phyloP scores from a whole-genome alignment of 2,113 vertebrate genomes.

The Eclectus roratus region DNA sequence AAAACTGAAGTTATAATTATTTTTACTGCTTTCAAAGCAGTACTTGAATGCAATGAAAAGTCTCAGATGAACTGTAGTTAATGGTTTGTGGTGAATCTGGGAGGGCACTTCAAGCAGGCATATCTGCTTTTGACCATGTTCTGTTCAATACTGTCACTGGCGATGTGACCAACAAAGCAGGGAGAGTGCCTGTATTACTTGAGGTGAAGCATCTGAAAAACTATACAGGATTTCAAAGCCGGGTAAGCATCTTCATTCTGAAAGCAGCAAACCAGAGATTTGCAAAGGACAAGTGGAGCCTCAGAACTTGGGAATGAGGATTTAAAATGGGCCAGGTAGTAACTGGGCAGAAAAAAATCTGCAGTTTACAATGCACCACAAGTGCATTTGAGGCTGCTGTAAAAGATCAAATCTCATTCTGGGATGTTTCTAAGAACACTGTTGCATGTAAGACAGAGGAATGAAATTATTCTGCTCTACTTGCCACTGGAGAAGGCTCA shows the following conservation, averaged over 20 bases:
- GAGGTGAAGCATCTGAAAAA: not conserved
- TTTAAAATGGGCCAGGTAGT: not conserved
- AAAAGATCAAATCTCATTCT: not conserved
- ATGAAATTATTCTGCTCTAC: constrained; percentile 57
- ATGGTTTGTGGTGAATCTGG: not conserved
- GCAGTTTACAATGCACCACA: not conserved
- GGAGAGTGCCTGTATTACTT: not conserved
- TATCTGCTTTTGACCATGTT: not conserved
- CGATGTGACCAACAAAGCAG: not conserved
- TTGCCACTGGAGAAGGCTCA: constrained; percentile 21
- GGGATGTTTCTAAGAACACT: not conserved
- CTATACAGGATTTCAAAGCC: not conserved
- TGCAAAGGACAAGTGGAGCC: not conserved
- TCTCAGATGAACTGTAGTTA: not conserved
- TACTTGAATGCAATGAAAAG: not conserved
- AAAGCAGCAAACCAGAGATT: not conserved
- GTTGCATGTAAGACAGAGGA: constrained; percentile 9
- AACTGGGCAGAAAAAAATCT: not conserved
- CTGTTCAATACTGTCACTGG: not conserved
- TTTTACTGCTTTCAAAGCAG: not conserved
- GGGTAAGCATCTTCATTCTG: not conserved
- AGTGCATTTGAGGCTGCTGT: not conserved
- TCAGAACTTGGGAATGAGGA: not conserved
- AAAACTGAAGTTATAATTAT: not conserved
- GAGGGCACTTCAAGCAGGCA: not conserved